Evolutionary conservation across 2,888 invertebrate genomes (phyloP).

Genomic region (Romanomermis culicivorax): DNA sequence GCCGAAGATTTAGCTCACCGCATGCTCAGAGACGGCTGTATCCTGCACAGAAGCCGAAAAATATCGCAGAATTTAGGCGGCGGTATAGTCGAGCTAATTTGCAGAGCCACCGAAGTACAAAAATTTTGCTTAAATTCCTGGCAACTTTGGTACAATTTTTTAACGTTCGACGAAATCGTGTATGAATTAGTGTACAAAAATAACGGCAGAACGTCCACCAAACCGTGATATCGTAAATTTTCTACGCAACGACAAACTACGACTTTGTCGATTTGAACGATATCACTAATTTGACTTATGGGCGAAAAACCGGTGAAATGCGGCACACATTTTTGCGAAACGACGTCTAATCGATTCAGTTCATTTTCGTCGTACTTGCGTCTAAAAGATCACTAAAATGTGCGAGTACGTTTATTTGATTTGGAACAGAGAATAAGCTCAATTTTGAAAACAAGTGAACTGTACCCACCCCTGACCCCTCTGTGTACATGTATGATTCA

Average conservation of each 20-base stretch:
- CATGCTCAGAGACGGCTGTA: slow-evolving; percentile 7
- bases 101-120: slow-evolving; percentile 1
- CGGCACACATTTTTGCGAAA: not conserved
- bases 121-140: not conserved
- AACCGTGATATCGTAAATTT: slow-evolving; percentile 23
- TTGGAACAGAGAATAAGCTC: no score
- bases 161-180: slow-evolving; percentile 21
- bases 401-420: no score
- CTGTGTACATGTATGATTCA: no score
- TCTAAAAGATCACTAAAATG: no score
- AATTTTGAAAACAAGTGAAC: no score
- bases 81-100: not conserved
- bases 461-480: no score
- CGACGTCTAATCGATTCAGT: not conserved
- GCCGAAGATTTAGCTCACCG: no score
- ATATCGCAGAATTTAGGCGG: not conserved
- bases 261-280: not conserved
- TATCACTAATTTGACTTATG: not conserved
- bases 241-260: slow-evolving; percentile 5
- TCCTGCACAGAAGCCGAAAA: slow-evolving; percentile 5
- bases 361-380: not conserved
- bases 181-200: slow-evolving; percentile 25
- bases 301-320: not conserved
- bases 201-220: slow-evolving; percentile 22
- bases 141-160: slow-evolving; percentile 17